Percentiles rank a stretch among this genome's conserved stretches.
Evolutionary conservation across 2,113 vertebrate species (phyloP).

Genomic region (Phyllopteryx taeniolatus): DNA sequence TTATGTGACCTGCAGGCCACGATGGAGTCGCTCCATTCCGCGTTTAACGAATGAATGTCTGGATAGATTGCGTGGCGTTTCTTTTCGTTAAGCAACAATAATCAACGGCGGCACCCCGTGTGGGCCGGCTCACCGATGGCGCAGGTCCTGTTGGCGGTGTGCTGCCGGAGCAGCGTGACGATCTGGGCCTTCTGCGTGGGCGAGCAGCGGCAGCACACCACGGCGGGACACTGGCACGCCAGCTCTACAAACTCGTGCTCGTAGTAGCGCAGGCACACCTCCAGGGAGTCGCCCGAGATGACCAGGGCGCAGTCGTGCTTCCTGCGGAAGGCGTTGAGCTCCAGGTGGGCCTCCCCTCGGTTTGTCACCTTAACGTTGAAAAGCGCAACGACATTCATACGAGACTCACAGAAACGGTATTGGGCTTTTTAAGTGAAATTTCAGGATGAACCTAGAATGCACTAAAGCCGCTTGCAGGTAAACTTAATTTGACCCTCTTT

Average conservation of each 20-base stretch:
- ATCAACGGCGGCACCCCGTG: neutral
- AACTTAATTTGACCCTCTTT: too few relatives aligned
- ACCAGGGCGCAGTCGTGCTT: conserved; percentile 97
- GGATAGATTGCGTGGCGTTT: neutral
- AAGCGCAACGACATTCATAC: conserved; percentile 5
- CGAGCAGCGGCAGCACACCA: conserved; percentile 96
- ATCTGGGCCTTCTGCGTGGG: conserved; percentile 97
- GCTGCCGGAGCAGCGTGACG: conserved; percentile 86
- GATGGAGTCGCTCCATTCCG: neutral
- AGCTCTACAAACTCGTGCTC: conserved; percentile 95
- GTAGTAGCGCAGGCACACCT: conserved; percentile 93
- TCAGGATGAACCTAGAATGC: too few relatives aligned
- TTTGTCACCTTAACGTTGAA: conserved; percentile 79
- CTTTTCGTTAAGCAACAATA: neutral
- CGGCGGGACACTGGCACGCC: conserved; percentile 94
- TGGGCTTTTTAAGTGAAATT: too few relatives aligned
- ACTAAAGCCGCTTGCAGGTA: too few relatives aligned
- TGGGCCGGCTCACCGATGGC: conserved; percentile 80
- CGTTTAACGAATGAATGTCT: neutral
- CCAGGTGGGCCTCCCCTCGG: conserved; percentile 93
- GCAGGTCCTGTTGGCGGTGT: conserved; percentile 87
- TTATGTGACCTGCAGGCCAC: too few relatives aligned
- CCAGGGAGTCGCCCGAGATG: conserved; percentile 93
- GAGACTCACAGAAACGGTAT: too few relatives aligned
- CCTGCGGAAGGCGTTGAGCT: conserved; percentile 94